These are phyloP conservation scores for Petrocephalus microphthalmus DNA, from an alignment of 2,113 vertebrate genomes.

Conservation along the genomic window DNA sequence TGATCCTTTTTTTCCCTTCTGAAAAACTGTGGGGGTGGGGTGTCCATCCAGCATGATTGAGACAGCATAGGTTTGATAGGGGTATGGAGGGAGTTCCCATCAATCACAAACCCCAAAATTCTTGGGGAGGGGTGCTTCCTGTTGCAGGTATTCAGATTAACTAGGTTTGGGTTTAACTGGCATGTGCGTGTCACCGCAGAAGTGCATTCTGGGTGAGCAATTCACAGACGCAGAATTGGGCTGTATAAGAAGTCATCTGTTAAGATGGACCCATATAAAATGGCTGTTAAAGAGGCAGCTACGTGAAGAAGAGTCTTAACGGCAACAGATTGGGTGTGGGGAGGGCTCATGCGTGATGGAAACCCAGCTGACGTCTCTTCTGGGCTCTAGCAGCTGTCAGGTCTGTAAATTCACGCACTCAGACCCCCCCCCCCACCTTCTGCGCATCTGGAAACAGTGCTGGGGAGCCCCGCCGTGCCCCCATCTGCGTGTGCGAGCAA, in stretches of 20 bases:
- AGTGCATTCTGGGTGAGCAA: slow-evolving; percentile 60
- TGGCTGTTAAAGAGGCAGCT: slow-evolving; percentile 64
- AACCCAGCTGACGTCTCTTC: slow-evolving; percentile 79
- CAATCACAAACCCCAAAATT: neutral
- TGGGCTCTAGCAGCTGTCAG: slow-evolving; percentile 85
- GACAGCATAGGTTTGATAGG: neutral
- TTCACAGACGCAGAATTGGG: slow-evolving; percentile 67
- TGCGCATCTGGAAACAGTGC: slow-evolving; percentile 61
- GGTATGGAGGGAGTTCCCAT: neutral
- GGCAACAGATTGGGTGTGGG: slow-evolving; percentile 45
- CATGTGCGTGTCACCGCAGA: slow-evolving; percentile 55
- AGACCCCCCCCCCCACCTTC: slow-evolving; percentile 54
- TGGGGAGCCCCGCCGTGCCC: slow-evolving; percentile 51
- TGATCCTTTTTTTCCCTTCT: neutral
- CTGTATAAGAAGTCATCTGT: slow-evolving; percentile 72
- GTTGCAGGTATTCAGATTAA: slow-evolving; percentile 15
- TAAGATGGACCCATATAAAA: slow-evolving; percentile 70
- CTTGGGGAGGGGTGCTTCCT: neutral
- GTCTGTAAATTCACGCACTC: slow-evolving; percentile 72
- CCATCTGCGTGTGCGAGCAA: slow-evolving; percentile 53
- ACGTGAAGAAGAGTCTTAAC: slow-evolving; percentile 61
- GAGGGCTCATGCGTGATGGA: slow-evolving; percentile 31
- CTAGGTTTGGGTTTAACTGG: slow-evolving; percentile 37
- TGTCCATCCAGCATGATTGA: neutral
- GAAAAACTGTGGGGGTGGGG: slow-evolving; percentile 10